Conservation (phyloP, 2,113 vertebrate genomes). For the Hydrochoerus hydrochaeris region DNA sequence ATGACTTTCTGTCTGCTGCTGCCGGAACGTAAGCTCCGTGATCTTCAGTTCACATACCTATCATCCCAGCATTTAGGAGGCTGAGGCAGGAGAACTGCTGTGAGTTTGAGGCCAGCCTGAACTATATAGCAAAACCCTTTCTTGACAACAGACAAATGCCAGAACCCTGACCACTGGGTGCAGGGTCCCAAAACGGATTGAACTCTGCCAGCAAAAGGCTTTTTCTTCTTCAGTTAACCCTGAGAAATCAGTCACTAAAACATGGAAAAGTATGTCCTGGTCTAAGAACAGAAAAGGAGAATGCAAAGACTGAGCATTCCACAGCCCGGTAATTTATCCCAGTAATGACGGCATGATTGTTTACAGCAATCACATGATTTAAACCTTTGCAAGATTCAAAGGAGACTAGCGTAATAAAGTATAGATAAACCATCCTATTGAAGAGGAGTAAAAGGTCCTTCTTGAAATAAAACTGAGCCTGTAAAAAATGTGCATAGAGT, state of each 20-base stretch:
- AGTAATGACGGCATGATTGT: background rate
- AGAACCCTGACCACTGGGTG: background rate
- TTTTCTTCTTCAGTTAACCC: background rate
- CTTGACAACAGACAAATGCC: background rate
- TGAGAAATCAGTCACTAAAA: background rate
- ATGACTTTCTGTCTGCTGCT: background rate
- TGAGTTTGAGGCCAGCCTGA: background rate
- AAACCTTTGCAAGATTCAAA: constrained; percentile 43
- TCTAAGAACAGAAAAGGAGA: constrained; percentile 17
- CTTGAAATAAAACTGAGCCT: constrained; percentile 17
- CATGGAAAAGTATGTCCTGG: background rate
- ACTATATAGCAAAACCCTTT: background rate
- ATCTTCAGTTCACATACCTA: background rate
- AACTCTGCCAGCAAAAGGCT: background rate
- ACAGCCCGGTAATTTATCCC: background rate
- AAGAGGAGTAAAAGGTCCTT: background rate
- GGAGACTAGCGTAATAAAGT: background rate
- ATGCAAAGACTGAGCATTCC: background rate
- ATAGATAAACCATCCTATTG: constrained; percentile 40
- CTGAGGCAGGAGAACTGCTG: background rate
- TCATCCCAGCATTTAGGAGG: background rate
- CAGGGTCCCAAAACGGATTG: background rate
- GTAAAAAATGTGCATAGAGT: background rate
- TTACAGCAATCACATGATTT: constrained; percentile 28
- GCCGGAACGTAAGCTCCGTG: background rate